Conservation (phyloP, 92 coral and sea anemone species). For the Porites evermanni region DNA sequence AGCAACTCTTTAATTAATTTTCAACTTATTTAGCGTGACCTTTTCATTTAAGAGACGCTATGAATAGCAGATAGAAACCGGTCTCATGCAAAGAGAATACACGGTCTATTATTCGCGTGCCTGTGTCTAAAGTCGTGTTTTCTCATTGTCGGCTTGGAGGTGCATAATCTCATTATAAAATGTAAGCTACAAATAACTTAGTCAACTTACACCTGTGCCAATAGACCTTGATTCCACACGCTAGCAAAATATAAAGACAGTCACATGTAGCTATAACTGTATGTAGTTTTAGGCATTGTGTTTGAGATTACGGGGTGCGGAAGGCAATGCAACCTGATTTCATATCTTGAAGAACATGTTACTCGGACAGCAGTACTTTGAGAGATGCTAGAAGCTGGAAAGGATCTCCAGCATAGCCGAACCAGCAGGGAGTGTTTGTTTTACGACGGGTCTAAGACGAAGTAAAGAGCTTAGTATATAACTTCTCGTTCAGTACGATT, state of each 20-base stretch:
- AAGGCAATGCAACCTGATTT: no score
- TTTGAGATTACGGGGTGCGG: no score
- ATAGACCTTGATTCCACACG: slow-evolving; percentile 25
- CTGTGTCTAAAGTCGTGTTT: slow-evolving; percentile 17
- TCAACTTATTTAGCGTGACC: slow-evolving; percentile 7
- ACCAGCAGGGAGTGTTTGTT: slow-evolving; percentile 12
- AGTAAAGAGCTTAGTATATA: slow-evolving; percentile 26
- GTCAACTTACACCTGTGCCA: slow-evolving; percentile 72
- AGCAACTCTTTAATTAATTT: slow-evolving; percentile 7
- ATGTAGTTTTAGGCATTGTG: neutral
- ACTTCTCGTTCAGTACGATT: slow-evolving; percentile 10
- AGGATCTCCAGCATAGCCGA: neutral
- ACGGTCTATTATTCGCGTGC: slow-evolving; percentile 14
- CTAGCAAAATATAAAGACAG: neutral
- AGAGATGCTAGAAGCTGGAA: neutral
- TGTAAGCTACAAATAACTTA: slow-evolving; percentile 57
- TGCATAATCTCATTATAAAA: slow-evolving; percentile 65
- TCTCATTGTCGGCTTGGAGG: slow-evolving; percentile 58
- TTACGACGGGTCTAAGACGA: slow-evolving; percentile 15
- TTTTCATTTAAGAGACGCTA: neutral
- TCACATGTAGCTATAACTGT: neutral
- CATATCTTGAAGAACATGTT: neutral
- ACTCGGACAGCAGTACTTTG: neutral
- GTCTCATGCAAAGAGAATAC: neutral
- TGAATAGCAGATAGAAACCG: neutral